Evolutionary conservation across 2,888 invertebrate genomes (phyloP), one percentile per base, ranked within the genome.

Genomic region (Keiferia lycopersicella): DNA sequence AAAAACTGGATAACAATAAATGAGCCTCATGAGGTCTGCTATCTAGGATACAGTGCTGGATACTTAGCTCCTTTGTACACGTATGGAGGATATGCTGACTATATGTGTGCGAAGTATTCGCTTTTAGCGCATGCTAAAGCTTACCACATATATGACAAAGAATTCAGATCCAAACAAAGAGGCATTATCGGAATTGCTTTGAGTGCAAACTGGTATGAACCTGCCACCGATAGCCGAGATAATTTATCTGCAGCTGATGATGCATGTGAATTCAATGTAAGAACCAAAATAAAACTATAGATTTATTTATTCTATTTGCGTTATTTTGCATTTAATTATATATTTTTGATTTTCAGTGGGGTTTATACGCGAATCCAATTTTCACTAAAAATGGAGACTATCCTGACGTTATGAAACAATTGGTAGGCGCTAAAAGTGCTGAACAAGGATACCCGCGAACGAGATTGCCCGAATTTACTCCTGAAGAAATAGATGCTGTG

Each of bases 311-410:
- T 60, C n/a, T 45, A 12, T 12, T 26, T 8, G 20, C 1, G 14
- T 26, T 1, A 18, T 18, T 3, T 20, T 12, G 4, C 18, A 10
- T n/a, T 56, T 34, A 22, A n/a, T 10, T 2, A 18, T 0, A 20
- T 59, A n/a, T 16, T 39, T 18, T 53, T 26, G n/a, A 51, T 38
- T 18, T 89, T 84, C 72, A 92, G 90, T 80, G 91, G 68, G 93
- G 93, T 16, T 90, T 93, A 90, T 93, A 93, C 70, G 86, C 91
- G 1, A 89, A 94, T 82, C 94, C 95, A 0, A 93, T 95, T 63
- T 93, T 93, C 75, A 90, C 92, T 0, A 81, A 86, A 65, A 80
- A 83, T 0, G 94, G 95, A 2, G 94, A 94, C 75, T 95, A 93
- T 76, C 95, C 95, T 2, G 80, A 88, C 68, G 73, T 92, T 0